phyloP scores from a whole-genome alignment of 2,797 vertebrate genomes.

The Aulostomus chinensis region DNA sequence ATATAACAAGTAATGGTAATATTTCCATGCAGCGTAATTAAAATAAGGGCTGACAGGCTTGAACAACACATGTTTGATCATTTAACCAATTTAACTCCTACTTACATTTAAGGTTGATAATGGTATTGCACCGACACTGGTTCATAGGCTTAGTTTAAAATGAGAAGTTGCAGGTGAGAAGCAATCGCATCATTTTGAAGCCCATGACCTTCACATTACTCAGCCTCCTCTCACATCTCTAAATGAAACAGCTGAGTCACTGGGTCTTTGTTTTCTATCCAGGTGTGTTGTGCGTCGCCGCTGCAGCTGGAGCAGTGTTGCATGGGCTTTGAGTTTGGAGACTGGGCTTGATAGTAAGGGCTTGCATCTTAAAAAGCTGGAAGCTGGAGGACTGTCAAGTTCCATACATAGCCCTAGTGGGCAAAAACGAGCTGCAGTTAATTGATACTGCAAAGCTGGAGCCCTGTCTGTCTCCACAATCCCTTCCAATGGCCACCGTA shows the following conservation, averaged over 20 bases:
- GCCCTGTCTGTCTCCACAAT: slow-evolving; percentile 47
- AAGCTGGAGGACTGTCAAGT: slow-evolving; percentile 34
- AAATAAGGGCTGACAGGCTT: too few species aligned
- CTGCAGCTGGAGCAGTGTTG: slow-evolving; percentile 6
- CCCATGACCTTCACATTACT: slow-evolving; percentile 5
- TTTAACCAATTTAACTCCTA: too few species aligned
- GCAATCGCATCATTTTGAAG: background rate
- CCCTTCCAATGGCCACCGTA: slow-evolving; percentile 42
- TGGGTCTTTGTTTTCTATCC: slow-evolving; percentile 2
- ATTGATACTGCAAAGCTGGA: slow-evolving; percentile 55
- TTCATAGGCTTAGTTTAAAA: background rate
- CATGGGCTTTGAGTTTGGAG: slow-evolving; percentile 16
- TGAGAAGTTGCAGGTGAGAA: background rate
- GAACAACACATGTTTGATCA: too few species aligned
- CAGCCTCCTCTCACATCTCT: slow-evolving; percentile 3
- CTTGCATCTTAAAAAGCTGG: slow-evolving; percentile 49
- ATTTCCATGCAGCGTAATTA: too few species aligned
- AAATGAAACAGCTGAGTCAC: slow-evolving; percentile 23
- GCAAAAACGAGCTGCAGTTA: slow-evolving; percentile 54
- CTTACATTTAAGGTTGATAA: too few species aligned
- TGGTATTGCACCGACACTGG: too few species aligned
- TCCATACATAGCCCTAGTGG: slow-evolving; percentile 29
- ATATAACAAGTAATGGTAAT: too few species aligned
- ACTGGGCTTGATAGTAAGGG: slow-evolving; percentile 4
- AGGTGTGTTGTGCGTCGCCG: slow-evolving; percentile 12